Evolutionary conservation across 2,797 vertebrate genomes (phyloP).

Genomic region (Sebastes baramenuke): DNA sequence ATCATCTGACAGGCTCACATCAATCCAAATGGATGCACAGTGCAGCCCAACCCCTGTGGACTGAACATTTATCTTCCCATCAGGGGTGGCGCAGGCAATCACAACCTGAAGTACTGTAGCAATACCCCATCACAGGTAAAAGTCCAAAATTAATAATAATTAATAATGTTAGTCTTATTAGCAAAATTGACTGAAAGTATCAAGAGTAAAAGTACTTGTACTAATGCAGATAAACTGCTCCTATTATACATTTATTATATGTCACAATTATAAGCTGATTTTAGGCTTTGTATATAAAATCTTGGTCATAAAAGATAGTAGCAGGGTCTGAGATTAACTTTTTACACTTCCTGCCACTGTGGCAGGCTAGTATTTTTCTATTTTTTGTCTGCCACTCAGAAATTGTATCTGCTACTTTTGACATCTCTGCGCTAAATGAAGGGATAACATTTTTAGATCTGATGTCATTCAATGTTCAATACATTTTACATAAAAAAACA

Average conservation of each 20-base stretch:
- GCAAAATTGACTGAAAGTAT: neutral
- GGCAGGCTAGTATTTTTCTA: too few species aligned
- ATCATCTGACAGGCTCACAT: neutral
- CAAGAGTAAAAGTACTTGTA: neutral
- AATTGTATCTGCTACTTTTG: too few species aligned
- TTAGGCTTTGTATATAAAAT: neutral
- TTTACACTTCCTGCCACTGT: too few species aligned
- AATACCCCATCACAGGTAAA: neutral
- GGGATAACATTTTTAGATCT: too few species aligned
- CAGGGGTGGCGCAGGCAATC: neutral
- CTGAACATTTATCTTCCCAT: neutral
- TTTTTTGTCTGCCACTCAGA: too few species aligned
- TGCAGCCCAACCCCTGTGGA: neutral
- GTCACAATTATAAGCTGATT: neutral
- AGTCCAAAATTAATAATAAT: neutral
- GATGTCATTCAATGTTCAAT: too few species aligned
- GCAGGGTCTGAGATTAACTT: too few species aligned
- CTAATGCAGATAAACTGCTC: neutral
- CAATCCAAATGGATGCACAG: neutral
- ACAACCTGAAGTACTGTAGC: too few species aligned
- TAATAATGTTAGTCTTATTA: neutral
- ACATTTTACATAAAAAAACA: too few species aligned
- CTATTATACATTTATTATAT: neutral
- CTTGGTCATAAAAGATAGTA: neutral
- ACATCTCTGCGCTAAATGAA: too few species aligned